Evolutionary conservation across 2,888 invertebrate species (phyloP), one percentile per base, ranked within the genome.

Genomic region (Acheta domesticus): DNA sequence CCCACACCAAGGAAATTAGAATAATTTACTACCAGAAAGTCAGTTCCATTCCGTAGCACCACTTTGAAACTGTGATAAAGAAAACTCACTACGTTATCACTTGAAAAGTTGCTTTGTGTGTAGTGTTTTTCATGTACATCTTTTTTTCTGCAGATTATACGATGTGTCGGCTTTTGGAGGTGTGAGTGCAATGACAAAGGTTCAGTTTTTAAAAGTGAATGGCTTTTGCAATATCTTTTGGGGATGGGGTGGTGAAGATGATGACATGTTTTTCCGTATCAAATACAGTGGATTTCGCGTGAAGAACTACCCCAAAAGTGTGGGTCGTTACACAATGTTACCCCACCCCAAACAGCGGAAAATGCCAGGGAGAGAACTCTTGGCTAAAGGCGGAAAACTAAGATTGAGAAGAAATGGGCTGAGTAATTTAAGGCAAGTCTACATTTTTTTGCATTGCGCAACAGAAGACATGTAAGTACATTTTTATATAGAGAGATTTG

Each of bases 171-270:
- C 98, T 82, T 98, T 99, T 87, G 98, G 98, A 48, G 98, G 98
- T 74, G 97, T 98, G 11, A 95, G 95, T 14, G 98, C 98, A 2
- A 91, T 99, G 89, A 95, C 93, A 0, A 90, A 91, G 79, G 91
- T 94, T 82, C 98, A 99, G 85, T 96, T 98, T 86, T 89, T 91
- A 79, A 90, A 92, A 82, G 93, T 98, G 23, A 99, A 99, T 87
- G 96, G 96, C 2, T 96, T 96, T 89, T 95, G 95, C 79, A 96
- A 96, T 86, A 93, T 94, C 81, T 99, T 95, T 87, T 98, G 97
- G 95, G 98, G 98, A 16, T 98, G 98, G 98, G 99, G 98, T 14
- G 98, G 96, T 1, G 98, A 99, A 87, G 98, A 99, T 86, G 98
- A 98, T 85, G 98, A 98, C 85, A 96, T 98, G 95, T 93, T 93